phyloP scores from a whole-genome alignment of 2,113 vertebrate species.

The Oplegnathus fasciatus region DNA sequence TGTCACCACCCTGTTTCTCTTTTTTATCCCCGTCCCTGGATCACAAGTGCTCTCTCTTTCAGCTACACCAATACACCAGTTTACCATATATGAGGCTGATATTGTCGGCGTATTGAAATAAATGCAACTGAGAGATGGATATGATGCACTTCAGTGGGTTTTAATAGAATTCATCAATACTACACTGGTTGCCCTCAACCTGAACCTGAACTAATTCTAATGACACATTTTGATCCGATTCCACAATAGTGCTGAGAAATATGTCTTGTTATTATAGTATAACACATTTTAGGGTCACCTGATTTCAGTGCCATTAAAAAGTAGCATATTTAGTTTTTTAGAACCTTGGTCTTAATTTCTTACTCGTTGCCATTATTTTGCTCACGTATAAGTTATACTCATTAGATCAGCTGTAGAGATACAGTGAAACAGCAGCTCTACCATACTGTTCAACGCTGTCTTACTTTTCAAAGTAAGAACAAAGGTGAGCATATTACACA shows the following conservation, averaged over 20 bases:
- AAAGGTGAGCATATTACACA: too few relatives aligned
- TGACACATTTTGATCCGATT: not conserved
- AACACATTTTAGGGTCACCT: not conserved
- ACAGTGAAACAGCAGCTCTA: too few relatives aligned
- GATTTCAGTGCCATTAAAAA: not conserved
- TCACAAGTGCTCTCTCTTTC: not conserved
- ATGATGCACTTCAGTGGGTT: slow-evolving; percentile 1
- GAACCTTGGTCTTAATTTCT: not conserved
- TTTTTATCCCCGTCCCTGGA: not conserved
- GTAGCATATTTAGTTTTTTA: not conserved
- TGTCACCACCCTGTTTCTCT: slow-evolving; percentile 33
- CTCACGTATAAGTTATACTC: not conserved
- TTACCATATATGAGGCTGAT: not conserved
- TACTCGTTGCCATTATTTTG: not conserved
- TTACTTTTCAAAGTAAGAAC: too few relatives aligned
- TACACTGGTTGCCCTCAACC: not conserved
- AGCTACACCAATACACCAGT: not conserved
- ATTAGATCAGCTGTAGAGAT: not conserved
- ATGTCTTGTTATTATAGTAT: not conserved
- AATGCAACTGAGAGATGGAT: slow-evolving; percentile 2
- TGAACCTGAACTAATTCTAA: slow-evolving; percentile 6
- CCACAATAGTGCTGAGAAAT: not conserved
- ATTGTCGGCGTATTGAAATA: not conserved
- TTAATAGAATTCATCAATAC: slow-evolving; percentile 26
- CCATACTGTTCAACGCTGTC: too few relatives aligned